Conservation (phyloP, 2,113 vertebrate species). For the Crypturellus undulatus region DNA sequence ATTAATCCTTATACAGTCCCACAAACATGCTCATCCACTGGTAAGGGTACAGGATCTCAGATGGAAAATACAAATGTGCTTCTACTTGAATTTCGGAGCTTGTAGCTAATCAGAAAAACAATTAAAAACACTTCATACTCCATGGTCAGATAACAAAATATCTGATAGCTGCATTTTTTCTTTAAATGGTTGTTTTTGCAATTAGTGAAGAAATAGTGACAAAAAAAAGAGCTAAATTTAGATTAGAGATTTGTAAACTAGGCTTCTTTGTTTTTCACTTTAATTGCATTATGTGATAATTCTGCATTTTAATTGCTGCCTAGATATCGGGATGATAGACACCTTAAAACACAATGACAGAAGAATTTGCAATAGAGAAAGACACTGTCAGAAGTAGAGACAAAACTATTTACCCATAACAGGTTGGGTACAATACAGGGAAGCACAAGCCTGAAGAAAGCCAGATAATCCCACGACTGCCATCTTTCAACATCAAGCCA, state of each 20-base stretch:
- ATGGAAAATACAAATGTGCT: slow-evolving; percentile 58
- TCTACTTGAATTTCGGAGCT: slow-evolving; percentile 58
- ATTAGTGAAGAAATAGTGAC: slow-evolving; percentile 26
- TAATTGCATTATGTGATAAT: slow-evolving; percentile 19
- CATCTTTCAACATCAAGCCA: slow-evolving; percentile 13
- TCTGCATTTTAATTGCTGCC: slow-evolving; percentile 45
- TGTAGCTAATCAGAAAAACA: slow-evolving; percentile 71
- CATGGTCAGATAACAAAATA: slow-evolving; percentile 59
- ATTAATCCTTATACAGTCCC: slow-evolving; percentile 76
- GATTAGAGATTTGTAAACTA: slow-evolving; percentile 26
- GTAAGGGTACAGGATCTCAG: slow-evolving; percentile 55
- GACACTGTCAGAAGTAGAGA: background rate
- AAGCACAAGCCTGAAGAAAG: background rate
- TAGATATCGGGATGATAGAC: slow-evolving; percentile 36
- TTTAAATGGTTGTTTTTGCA: slow-evolving; percentile 21
- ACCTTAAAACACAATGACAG: slow-evolving; percentile 2
- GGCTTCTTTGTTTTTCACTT: slow-evolving; percentile 26
- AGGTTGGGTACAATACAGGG: background rate
- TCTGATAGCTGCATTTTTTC: slow-evolving; percentile 12
- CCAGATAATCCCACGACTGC: slow-evolving; percentile 24
- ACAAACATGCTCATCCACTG: slow-evolving; percentile 69
- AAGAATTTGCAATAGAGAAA: background rate
- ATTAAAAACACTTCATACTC: slow-evolving; percentile 49
- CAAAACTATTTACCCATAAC: slow-evolving; percentile 6
- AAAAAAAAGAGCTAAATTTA: slow-evolving; percentile 28